These are phyloP conservation scores for Choloepus didactylus DNA, from an alignment of 2,797 vertebrate genomes.

Conservation along the genomic window DNA sequence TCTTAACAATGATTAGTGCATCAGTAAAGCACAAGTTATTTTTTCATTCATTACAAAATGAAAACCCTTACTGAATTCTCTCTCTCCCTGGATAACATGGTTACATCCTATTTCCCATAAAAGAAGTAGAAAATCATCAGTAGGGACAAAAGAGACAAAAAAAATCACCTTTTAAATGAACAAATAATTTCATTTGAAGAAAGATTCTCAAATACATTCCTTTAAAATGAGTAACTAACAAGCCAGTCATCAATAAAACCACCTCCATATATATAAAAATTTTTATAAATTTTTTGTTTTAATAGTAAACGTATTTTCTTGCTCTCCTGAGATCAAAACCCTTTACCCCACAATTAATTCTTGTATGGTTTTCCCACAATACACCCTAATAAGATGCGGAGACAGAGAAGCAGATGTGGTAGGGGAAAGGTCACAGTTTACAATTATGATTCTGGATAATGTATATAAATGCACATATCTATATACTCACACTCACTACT, in stretches of 20 bases:
- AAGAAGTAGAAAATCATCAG: neutral
- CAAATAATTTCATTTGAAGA: conserved; percentile 8
- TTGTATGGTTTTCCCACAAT: neutral
- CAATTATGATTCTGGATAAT: neutral
- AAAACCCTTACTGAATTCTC: neutral
- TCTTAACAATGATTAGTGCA: too few species aligned
- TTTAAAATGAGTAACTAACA: conserved; percentile 64
- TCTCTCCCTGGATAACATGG: neutral
- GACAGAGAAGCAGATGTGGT: neutral
- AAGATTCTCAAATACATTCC: conserved; percentile 22
- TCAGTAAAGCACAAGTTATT: too few species aligned
- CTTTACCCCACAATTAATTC: conserved; percentile 66
- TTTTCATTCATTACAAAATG: too few species aligned
- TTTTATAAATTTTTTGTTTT: conserved; percentile 61
- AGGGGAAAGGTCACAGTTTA: neutral
- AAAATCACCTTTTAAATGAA: conserved; percentile 15
- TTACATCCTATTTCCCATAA: neutral
- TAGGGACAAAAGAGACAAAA: neutral
- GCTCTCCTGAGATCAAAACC: conserved; percentile 44
- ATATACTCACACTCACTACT: neutral
- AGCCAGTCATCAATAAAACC: conserved; percentile 43
- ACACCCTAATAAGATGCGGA: neutral
- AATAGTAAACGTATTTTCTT: conserved; percentile 60
- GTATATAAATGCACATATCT: neutral
- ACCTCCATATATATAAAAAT: conserved; percentile 36